phyloP scores from a whole-genome alignment of 2,113 vertebrate genomes.

The Pyrgilauda ruficollis region DNA sequence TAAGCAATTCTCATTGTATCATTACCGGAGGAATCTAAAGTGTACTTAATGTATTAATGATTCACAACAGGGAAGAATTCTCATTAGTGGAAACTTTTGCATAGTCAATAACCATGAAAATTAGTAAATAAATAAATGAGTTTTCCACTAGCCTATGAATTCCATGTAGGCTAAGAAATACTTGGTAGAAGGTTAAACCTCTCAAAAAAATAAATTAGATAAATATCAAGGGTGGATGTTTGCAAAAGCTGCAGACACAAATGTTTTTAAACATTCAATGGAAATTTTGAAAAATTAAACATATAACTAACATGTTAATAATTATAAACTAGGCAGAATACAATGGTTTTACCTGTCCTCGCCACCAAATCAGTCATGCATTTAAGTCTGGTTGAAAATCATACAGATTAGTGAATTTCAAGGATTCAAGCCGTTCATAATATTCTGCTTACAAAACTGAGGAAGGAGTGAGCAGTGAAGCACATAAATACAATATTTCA shows the following conservation, averaged over 20 bases:
- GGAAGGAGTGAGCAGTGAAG: accelerated
- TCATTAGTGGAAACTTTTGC: conserved; percentile 53
- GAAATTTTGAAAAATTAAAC: neutral
- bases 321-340: neutral
- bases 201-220: neutral
- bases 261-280: neutral
- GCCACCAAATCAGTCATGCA: neutral
- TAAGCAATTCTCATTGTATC: conserved; percentile 52
- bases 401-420: neutral
- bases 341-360: neutral
- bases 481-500: neutral
- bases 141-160: neutral
- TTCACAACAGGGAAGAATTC: conserved; percentile 37
- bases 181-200: neutral
- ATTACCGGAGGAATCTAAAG: conserved; percentile 50
- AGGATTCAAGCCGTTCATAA: neutral
- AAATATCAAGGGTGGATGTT: neutral
- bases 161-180: neutral
- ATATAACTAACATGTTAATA: neutral
- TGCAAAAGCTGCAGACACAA: neutral
- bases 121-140: conserved; percentile 39
- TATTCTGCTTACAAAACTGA: neutral
- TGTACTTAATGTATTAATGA: conserved; percentile 62
- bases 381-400: neutral
- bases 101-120: conserved; percentile 37